Conservation (phyloP, 2,113 vertebrate genomes). For the Coptodon bakossiorum region DNA sequence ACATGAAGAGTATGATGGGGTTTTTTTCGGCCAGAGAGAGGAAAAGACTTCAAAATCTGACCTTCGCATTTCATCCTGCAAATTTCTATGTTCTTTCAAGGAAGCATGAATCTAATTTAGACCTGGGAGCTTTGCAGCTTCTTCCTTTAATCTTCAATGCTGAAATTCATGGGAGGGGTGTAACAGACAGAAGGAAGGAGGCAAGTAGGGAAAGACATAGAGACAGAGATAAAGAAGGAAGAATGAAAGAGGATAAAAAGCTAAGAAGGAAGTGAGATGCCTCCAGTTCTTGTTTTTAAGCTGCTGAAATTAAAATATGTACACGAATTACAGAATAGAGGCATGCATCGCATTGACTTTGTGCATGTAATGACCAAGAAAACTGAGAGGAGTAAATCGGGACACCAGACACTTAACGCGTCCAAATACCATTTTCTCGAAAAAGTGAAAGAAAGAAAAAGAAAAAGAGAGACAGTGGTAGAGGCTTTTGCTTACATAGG, state of each 20-base stretch:
- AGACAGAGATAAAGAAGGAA: neutral
- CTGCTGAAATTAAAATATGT: conserved; percentile 8
- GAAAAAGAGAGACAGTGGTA: neutral
- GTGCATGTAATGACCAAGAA: conserved; percentile 2
- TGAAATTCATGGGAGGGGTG: conserved; percentile 40
- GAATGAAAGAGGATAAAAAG: neutral
- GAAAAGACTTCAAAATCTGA: conserved; percentile 40
- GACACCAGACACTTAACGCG: neutral
- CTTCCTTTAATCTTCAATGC: conserved; percentile 66
- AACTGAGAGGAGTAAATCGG: neutral
- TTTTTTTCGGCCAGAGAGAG: conserved; percentile 15
- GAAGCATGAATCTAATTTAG: conserved; percentile 71
- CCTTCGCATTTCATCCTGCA: conserved; percentile 64
- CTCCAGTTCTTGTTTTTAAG: neutral
- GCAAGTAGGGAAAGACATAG: neutral
- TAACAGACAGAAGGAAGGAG: neutral
- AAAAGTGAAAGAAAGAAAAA: neutral
- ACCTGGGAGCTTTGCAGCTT: conserved; percentile 47
- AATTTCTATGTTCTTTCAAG: conserved; percentile 68
- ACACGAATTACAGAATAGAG: conserved; percentile 8
- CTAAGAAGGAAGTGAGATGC: neutral
- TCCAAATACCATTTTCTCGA: neutral
- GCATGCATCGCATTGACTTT: conserved; percentile 15
- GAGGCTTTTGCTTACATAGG: neutral
- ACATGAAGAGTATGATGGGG: neutral